phyloP scores from a whole-genome alignment of 2,888 invertebrate species.

The Drosophila peninsularis region DNA sequence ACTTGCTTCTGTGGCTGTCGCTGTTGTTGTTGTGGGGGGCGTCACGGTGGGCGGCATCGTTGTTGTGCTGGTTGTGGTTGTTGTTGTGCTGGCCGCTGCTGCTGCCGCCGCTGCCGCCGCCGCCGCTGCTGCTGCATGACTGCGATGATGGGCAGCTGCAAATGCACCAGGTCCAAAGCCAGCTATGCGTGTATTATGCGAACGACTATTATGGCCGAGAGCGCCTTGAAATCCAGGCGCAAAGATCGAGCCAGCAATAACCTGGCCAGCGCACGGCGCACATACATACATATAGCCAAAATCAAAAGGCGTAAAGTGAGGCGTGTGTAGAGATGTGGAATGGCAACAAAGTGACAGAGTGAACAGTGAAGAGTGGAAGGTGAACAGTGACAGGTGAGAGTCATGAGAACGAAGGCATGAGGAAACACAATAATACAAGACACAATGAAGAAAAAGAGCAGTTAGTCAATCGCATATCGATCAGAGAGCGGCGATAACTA shows the following conservation, averaged over 20 bases:
- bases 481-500: constrained; percentile 30
- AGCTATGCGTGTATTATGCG: constrained; percentile 77
- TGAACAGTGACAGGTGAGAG: background rate
- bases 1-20: constrained; percentile 55
- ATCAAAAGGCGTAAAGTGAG: constrained; percentile 22
- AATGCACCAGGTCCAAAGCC: constrained; percentile 54
- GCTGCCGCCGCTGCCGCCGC: constrained; percentile 38
- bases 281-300: constrained; percentile 9
- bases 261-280: constrained; percentile 61
- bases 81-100: constrained; percentile 40
- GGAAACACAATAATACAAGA: constrained; percentile 67
- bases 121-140: constrained; percentile 45
- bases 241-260: constrained; percentile 83
- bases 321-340: constrained; percentile 5
- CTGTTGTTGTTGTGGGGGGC: constrained; percentile 45
- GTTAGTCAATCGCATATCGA: constrained; percentile 55
- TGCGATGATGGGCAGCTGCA: constrained; percentile 57
- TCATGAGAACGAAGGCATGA: constrained; percentile 53
- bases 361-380: background rate
- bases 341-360: background rate
- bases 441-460: constrained; percentile 56
- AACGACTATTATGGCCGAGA: constrained; percentile 82
- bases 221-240: constrained; percentile 84
- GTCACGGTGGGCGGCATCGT: constrained; percentile 38
- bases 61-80: constrained; percentile 40